Percentiles rank a stretch among this genome's conserved stretches.
phyloP scores from a whole-genome alignment of 2,113 vertebrate genomes.

The Azemiops feae region DNA sequence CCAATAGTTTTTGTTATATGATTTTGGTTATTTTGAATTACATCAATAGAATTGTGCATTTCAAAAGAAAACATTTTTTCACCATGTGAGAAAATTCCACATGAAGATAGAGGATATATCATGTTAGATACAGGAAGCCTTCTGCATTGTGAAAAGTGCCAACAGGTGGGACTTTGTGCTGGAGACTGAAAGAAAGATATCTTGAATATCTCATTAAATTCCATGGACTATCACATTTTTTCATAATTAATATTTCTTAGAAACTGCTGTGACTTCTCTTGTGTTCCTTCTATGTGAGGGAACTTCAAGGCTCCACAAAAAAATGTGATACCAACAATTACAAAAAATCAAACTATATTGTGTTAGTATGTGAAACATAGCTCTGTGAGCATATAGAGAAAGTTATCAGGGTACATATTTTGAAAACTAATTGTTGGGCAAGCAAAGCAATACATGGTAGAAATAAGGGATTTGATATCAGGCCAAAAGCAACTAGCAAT shows the following conservation, averaged over 20 bases:
- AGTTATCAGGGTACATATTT: conserved; percentile 1
- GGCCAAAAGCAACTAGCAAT: background rate
- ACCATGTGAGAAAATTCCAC: background rate
- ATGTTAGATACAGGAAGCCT: background rate
- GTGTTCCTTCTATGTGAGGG: background rate
- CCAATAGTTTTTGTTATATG: background rate
- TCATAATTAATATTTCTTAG: background rate
- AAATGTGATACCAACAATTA: background rate
- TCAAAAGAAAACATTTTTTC: background rate
- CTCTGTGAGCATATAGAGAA: background rate
- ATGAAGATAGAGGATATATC: background rate
- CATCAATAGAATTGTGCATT: background rate
- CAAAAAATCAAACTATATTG: background rate
- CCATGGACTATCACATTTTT: background rate
- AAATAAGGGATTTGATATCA: background rate
- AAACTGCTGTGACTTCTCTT: background rate
- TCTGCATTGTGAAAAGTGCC: background rate
- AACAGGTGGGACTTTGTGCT: background rate
- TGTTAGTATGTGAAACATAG: background rate
- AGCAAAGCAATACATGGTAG: background rate
- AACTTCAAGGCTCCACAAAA: background rate
- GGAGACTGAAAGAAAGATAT: background rate
- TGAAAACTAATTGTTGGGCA: background rate
- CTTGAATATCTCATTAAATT: background rate
- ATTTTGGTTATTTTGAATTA: background rate